Conservation (phyloP, 2,888 invertebrate species). For the Drosophila meridiana region DNA sequence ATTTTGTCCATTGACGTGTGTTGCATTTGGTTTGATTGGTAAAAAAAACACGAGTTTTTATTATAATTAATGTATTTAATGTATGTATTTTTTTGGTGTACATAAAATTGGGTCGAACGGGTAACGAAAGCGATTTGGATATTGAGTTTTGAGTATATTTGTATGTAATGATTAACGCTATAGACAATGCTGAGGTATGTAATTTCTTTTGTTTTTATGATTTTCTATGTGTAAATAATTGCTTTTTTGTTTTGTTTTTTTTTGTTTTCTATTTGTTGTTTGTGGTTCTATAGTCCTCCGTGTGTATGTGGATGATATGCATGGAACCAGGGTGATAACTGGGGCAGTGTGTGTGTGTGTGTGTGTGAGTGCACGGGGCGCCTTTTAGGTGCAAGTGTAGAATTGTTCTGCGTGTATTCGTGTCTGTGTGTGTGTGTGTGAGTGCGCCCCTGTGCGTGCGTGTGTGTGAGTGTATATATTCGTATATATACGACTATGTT, state of each 20-base stretch:
- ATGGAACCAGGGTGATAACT: conserved; percentile 15
- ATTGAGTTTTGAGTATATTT: conserved; percentile 13
- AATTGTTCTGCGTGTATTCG: not conserved
- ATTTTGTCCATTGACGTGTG: not conserved
- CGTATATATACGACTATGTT: conserved; percentile 33
- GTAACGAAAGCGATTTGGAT: conserved; percentile 26
- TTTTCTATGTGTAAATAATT: not conserved
- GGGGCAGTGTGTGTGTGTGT: conserved; percentile 31
- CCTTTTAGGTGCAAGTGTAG: conserved; percentile 4
- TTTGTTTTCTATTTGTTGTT: conserved; percentile 1
- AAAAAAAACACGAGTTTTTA: conserved; percentile 13
- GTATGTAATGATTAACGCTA: conserved; percentile 29
- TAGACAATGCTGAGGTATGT: conserved; percentile 31
- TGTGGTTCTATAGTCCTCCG: not conserved
- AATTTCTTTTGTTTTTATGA: not conserved
- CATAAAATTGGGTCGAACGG: conserved; percentile 35
- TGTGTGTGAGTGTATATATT: conserved; percentile 7
- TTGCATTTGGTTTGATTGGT: conserved; percentile 8
- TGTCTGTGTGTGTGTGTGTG: not conserved
- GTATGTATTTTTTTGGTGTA: conserved; percentile 55
- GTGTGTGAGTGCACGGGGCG: not conserved
- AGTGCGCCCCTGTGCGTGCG: not conserved
- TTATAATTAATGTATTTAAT: conserved; percentile 31
- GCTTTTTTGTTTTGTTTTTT: not conserved
- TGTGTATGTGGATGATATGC: conserved; percentile 20